Percentiles rank a stretch among this genome's conserved stretches.
Evolutionary conservation across 2,888 invertebrate species (phyloP).

Genomic region (Ornithoptera alexandrae): DNA sequence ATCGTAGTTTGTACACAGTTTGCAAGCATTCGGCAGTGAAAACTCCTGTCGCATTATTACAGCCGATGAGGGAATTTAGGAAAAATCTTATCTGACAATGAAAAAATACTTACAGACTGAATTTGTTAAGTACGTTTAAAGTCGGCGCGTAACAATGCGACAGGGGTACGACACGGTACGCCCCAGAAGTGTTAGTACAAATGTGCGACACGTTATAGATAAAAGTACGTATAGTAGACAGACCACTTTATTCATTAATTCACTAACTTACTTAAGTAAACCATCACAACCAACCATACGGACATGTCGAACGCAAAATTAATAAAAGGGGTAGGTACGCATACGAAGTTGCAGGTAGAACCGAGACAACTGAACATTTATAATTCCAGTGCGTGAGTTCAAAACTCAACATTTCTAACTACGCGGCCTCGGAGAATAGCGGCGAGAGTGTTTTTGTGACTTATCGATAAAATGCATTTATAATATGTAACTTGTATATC

Average conservation of each 20-base stretch:
- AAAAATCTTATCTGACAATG: slow-evolving; percentile 40
- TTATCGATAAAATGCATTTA: slow-evolving; percentile 63
- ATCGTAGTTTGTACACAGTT: slow-evolving; percentile 57
- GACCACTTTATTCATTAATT: slow-evolving; percentile 66
- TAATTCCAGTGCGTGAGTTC: slow-evolving; percentile 65
- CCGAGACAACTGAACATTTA: slow-evolving; percentile 37
- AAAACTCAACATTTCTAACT: slow-evolving; percentile 62
- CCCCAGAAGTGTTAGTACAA: slow-evolving; percentile 59
- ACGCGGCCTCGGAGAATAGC: slow-evolving; percentile 66
- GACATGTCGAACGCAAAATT: slow-evolving; percentile 73
- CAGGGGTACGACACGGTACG: slow-evolving; percentile 45
- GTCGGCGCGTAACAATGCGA: slow-evolving; percentile 39
- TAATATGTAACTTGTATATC: slow-evolving; percentile 67
- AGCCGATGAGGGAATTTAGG: slow-evolving; percentile 35
- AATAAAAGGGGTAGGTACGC: slow-evolving; percentile 39
- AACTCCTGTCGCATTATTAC: slow-evolving; percentile 42
- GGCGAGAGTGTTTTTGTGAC: slow-evolving; percentile 74
- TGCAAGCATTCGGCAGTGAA: slow-evolving; percentile 60
- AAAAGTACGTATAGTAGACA: slow-evolving; percentile 53
- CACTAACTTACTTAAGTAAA: slow-evolving; percentile 79
- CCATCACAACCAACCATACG: slow-evolving; percentile 80
- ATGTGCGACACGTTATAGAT: slow-evolving; percentile 59
- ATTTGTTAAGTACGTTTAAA: slow-evolving; percentile 62
- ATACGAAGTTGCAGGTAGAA: slow-evolving; percentile 16
- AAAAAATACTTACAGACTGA: slow-evolving; percentile 35